These are phyloP conservation scores for Sphecodes monilicornis DNA, from an alignment of 2,888 invertebrate genomes.

Conservation along the genomic window DNA sequence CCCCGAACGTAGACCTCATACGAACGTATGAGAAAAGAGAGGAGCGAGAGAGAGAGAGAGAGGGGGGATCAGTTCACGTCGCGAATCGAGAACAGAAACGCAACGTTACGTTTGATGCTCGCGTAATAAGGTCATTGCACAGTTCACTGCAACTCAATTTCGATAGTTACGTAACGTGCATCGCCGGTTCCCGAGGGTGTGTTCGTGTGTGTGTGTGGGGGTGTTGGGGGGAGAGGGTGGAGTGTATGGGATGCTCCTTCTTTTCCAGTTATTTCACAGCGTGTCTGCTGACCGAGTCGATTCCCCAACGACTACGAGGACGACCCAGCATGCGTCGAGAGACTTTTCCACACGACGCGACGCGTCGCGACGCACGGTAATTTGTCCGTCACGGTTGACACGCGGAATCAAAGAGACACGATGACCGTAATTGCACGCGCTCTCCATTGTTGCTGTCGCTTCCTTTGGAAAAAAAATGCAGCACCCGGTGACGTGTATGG, in stretches of 20 bases:
- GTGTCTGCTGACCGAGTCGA: conserved; percentile 32
- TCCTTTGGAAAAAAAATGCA: conserved; percentile 7
- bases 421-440: conserved; percentile 31
- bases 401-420: conserved; percentile 40
- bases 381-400: conserved; percentile 29
- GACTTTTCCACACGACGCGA: conserved; percentile 24
- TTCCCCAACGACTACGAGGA: conserved; percentile 9
- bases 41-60: not conserved
- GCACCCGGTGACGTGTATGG: conserved; percentile 14
- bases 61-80: not conserved
- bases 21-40: not conserved
- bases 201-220: too few species aligned
- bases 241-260: conserved; percentile 43
- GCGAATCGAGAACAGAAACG: conserved; percentile 49
- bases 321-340: conserved; percentile 27
- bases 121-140: conserved; percentile 75
- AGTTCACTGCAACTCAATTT: conserved; percentile 77
- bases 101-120: conserved; percentile 42
- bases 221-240: not conserved
- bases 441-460: conserved; percentile 18
- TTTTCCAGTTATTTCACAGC: conserved; percentile 62
- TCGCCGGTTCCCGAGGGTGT: conserved; percentile 58
- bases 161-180: conserved; percentile 72
- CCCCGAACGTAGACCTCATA: not conserved
- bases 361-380: conserved; percentile 19